phyloP scores from a whole-genome alignment of 2,888 invertebrate genomes.

The Hedychridium roseum region DNA sequence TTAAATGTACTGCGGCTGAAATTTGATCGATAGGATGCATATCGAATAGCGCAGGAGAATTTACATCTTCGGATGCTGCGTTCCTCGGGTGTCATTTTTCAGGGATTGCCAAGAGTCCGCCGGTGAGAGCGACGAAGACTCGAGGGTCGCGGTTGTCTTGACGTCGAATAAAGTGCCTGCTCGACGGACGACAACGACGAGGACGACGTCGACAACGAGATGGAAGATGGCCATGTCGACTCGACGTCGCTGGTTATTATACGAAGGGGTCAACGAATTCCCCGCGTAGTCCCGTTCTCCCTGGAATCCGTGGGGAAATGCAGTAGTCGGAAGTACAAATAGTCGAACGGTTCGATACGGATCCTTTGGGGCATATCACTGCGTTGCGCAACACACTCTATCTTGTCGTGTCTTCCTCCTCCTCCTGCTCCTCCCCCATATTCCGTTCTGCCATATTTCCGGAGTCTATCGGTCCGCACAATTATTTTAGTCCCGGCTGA shows the following conservation, averaged over 20 bases:
- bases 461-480: conserved; percentile 7
- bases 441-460: neutral
- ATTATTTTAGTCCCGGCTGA: too few relatives aligned
- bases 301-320: conserved; percentile 35
- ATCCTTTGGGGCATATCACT: neutral
- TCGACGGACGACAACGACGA: conserved; percentile 12
- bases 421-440: conserved; percentile 2
- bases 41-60: neutral
- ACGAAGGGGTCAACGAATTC: conserved; percentile 50
- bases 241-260: conserved; percentile 41
- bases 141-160: too few relatives aligned
- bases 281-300: conserved; percentile 22
- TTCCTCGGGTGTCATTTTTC: conserved; percentile 7
- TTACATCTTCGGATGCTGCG: conserved; percentile 6
- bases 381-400: too few relatives aligned
- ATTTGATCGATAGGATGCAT: neutral
- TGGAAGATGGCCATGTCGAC: conserved; percentile 5
- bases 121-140: conserved; percentile 10
- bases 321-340: conserved; percentile 23
- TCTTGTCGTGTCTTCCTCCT: conserved; percentile 6
- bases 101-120: conserved; percentile 18
- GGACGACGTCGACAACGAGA: conserved; percentile 11
- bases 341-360: conserved; percentile 36
- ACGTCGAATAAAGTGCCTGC: conserved; percentile 22
- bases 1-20: conserved; percentile 9